phyloP scores from a whole-genome alignment of 2,113 vertebrate species.

The Sapajus apella region DNA sequence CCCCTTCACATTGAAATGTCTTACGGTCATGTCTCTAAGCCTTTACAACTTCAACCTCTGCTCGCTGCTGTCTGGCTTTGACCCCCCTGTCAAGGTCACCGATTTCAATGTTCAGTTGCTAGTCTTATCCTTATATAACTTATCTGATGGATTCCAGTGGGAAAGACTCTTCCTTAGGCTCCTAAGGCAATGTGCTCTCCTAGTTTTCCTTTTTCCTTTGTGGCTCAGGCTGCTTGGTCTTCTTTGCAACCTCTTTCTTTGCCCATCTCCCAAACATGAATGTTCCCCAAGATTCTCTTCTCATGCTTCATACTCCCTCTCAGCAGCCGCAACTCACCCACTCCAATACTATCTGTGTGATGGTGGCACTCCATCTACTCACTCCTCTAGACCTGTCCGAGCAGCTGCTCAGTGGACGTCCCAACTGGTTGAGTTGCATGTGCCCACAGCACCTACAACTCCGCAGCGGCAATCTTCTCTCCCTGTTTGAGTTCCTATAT shows the following conservation, averaged over 20 bases:
- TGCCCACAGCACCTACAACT: neutral
- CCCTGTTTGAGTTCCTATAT: neutral
- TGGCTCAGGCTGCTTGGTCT: neutral
- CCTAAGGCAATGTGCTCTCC: neutral
- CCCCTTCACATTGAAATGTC: neutral
- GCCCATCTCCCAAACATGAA: neutral
- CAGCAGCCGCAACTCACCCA: neutral
- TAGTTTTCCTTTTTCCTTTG: neutral
- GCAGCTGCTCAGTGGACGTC: accelerated
- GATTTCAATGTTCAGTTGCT: neutral
- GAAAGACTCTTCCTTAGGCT: neutral
- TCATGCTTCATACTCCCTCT: neutral
- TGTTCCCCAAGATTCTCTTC: neutral
- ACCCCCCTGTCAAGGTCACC: neutral
- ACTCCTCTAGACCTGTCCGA: neutral
- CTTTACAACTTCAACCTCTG: neutral
- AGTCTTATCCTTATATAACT: neutral
- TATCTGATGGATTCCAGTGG: neutral
- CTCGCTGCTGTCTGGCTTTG: neutral
- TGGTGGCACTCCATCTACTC: neutral
- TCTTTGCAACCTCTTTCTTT: neutral
- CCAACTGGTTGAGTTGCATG: neutral
- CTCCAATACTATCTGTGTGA: neutral
- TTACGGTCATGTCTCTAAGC: neutral
- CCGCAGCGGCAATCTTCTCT: neutral